A percentile compares a stretch with the other conserved stretches of the same genome.
These are phyloP conservation scores for Epistrophe eligans DNA, from an alignment of 2,888 invertebrate genomes.

Conservation along the genomic window DNA sequence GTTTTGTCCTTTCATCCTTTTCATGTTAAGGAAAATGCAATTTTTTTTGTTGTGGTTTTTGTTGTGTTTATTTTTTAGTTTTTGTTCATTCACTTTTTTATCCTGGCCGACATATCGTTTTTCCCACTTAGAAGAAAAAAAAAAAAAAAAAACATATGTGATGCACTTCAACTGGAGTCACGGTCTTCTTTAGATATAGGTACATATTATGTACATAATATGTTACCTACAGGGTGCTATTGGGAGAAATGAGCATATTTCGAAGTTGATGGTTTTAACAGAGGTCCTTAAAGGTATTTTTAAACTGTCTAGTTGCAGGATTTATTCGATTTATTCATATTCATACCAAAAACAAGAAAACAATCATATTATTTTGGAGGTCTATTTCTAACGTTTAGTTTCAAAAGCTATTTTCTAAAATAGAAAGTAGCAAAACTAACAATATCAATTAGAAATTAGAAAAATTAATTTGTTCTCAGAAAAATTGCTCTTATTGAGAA, in stretches of 20 bases:
- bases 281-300: too few species aligned
- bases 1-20: constrained; percentile 54
- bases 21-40: constrained; percentile 17
- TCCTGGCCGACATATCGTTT: constrained; percentile 31
- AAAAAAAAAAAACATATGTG: constrained; percentile 35
- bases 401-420: too few species aligned
- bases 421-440: too few species aligned
- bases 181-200: constrained; percentile 31
- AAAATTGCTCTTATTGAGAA: too few species aligned
- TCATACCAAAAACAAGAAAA: too few species aligned
- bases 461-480: too few species aligned
- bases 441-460: too few species aligned
- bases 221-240: constrained; percentile 28
- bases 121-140: neutral
- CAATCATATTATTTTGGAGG: too few species aligned
- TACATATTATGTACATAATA: neutral
- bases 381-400: too few species aligned
- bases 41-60: constrained; percentile 34
- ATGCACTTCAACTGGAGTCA: constrained; percentile 50
- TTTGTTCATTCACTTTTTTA: constrained; percentile 16
- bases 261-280: too few species aligned
- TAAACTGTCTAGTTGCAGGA: too few species aligned
- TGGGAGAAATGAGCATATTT: neutral
- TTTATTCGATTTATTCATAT: too few species aligned
- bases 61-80: constrained; percentile 4